Percentiles rank a stretch among this genome's conserved stretches.
These are phyloP conservation scores for Cynopterus sphinx DNA, from an alignment of 2,797 vertebrate species.

Conservation along the genomic window DNA sequence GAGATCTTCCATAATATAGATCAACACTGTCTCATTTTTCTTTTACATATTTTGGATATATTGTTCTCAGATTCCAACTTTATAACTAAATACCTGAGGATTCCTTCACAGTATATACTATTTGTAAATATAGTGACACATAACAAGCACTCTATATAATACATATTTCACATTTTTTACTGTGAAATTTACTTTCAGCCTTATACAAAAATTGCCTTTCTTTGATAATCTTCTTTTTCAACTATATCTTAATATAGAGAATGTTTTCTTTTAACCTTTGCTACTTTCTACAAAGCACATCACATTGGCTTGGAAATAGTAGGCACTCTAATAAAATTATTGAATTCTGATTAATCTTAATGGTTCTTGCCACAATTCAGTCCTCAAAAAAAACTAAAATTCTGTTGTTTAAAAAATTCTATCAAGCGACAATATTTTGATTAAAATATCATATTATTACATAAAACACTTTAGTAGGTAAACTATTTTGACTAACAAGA, in stretches of 20 bases:
- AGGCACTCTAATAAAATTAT: not conserved
- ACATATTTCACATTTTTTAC: not conserved
- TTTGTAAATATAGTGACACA: not conserved
- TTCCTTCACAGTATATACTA: not conserved
- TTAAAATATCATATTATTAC: not conserved
- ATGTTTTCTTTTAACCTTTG: not conserved
- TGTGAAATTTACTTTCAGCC: conserved; percentile 21
- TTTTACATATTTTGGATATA: not conserved
- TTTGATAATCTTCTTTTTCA: not conserved
- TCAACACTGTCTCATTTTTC: not conserved
- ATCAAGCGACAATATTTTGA: not conserved
- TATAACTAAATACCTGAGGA: not conserved
- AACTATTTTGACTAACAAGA: conserved; percentile 14
- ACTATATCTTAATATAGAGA: not conserved
- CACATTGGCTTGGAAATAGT: not conserved
- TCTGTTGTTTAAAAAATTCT: not conserved
- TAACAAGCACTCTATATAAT: not conserved
- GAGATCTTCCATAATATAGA: not conserved
- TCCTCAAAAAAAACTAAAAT: not conserved
- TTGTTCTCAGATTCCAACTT: not conserved
- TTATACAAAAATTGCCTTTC: not conserved
- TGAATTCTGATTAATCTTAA: not conserved
- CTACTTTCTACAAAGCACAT: not conserved
- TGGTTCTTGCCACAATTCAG: not conserved
- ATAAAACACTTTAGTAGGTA: not conserved